Base-by-base conservation (phyloP, 2,888 invertebrate species). In the Netelia melanura region DNA sequence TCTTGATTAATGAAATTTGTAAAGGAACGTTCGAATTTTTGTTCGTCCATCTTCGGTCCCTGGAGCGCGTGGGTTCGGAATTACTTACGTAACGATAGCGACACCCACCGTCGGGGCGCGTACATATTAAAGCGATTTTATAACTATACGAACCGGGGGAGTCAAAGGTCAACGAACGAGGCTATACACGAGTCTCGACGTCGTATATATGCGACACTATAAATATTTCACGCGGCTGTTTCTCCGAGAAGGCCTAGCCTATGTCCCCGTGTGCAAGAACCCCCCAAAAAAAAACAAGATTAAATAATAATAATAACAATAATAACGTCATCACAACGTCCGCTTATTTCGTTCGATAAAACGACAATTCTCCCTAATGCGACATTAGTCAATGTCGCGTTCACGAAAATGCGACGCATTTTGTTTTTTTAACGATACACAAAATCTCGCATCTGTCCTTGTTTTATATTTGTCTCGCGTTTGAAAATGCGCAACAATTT, bases 111-210 rank as follows among this genome's bases (percentile, higher is more conserved):
- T 77, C 54, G 62, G 80, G 65, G 54, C 68, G 58, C 52, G 62
- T 64, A 62, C 38, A 77, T 85, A 74, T 62, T 65, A 44, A 64
- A 58, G 30, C 25, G 56, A 75, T 77, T 85, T 64, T 74, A 65
- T 64, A 77, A 43, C 25, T 52, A 23, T 23, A 65, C 48, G 71
- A 70, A 65, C 11, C 11, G 61, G 11, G 48, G 70, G 70, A 83
- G 75, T 78, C 64, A 86, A 86, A 86, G 87, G 86, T 87, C 87
- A 78, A 86, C 78, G 87, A 86, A 87, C 87, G 72, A 75, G 54
- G 67, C 62, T 56, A 30, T 48, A 10, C 48, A 48, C 30, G 21
- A 38, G 72, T 62, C 80, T 30, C 72, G 64, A 58, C 76, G 68
- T 48, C 38, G 70, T 14, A 54, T 14, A 54, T 58, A 65, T 43